A percentile compares a stretch with the other conserved stretches of the same genome.
phyloP scores from a whole-genome alignment of 2,797 vertebrate species.

The Sternotherus odoratus region DNA sequence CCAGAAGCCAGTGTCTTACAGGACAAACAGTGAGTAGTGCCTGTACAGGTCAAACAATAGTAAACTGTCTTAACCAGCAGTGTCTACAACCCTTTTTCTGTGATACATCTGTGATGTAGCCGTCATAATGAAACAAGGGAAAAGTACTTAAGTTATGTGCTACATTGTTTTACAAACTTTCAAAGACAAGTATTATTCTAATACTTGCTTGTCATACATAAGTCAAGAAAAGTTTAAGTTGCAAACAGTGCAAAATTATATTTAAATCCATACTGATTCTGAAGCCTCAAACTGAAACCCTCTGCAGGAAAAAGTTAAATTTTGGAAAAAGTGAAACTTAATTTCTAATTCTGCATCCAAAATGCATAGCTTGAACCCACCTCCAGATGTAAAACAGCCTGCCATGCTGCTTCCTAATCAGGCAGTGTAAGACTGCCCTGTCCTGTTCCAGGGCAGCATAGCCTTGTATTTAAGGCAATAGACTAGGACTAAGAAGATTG shows the following conservation, averaged over 20 bases:
- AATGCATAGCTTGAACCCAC: neutral
- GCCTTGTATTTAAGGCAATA: neutral
- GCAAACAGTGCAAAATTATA: neutral
- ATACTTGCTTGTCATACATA: neutral
- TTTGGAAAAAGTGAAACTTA: neutral
- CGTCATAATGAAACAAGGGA: neutral
- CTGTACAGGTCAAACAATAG: neutral
- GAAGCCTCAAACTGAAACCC: neutral
- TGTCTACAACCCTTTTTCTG: neutral
- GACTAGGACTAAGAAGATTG: neutral
- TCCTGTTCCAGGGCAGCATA: neutral
- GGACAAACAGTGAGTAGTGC: neutral
- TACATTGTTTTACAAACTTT: too few relatives aligned
- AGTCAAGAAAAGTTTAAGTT: neutral
- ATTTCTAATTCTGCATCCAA: neutral
- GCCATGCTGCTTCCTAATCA: neutral
- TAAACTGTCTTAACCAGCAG: neutral
- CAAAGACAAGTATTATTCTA: neutral
- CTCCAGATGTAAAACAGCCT: neutral
- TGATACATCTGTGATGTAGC: neutral
- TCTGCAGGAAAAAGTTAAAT: neutral
- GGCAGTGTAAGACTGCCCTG: neutral
- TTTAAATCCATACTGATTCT: neutral
- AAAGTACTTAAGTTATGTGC: neutral
- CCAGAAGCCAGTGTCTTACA: neutral